Evolutionary conservation across 1,140 invertebrate genomes (phyloP).

Genomic region (Mycetomoellerius zeteki): DNA sequence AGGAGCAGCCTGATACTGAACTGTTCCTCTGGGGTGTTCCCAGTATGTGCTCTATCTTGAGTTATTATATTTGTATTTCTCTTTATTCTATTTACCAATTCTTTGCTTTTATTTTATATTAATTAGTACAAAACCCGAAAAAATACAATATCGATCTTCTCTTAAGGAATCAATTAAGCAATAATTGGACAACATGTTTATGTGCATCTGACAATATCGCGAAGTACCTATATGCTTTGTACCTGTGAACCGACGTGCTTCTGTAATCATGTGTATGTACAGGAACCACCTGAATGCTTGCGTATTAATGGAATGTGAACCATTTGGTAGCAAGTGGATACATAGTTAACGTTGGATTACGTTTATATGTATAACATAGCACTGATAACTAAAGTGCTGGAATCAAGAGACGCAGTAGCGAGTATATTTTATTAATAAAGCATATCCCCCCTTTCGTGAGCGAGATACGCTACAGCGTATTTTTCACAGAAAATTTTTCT

Average conservation of each 20-base stretch:
- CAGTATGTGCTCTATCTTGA: too few relatives aligned
- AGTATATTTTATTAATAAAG: conserved; percentile 14
- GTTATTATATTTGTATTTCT: background rate
- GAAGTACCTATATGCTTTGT: conserved; percentile 50
- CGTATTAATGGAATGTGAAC: conserved; percentile 60
- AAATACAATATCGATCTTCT: background rate
- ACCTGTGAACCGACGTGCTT: conserved; percentile 45
- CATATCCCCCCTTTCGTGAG: background rate
- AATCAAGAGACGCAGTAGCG: background rate
- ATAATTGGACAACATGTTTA: conserved; percentile 52
- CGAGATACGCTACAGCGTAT: background rate
- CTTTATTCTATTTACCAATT: background rate
- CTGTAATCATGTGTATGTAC: conserved; percentile 57
- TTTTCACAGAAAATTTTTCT: background rate
- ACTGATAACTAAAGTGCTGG: background rate
- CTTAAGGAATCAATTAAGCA: background rate
- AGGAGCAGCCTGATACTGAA: too few relatives aligned
- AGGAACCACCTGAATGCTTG: conserved; percentile 59
- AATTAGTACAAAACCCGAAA: background rate
- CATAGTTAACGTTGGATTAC: conserved; percentile 2
- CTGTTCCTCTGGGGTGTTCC: too few relatives aligned
- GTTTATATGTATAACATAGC: conserved; percentile 10
- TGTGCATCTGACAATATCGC: conserved; percentile 24
- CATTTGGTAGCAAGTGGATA: conserved; percentile 36
- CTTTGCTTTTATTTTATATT: background rate